Percentiles rank a stretch among this genome's conserved stretches.
phyloP scores from a whole-genome alignment of 2,797 vertebrate species.

The Calcarius lapponicus region DNA sequence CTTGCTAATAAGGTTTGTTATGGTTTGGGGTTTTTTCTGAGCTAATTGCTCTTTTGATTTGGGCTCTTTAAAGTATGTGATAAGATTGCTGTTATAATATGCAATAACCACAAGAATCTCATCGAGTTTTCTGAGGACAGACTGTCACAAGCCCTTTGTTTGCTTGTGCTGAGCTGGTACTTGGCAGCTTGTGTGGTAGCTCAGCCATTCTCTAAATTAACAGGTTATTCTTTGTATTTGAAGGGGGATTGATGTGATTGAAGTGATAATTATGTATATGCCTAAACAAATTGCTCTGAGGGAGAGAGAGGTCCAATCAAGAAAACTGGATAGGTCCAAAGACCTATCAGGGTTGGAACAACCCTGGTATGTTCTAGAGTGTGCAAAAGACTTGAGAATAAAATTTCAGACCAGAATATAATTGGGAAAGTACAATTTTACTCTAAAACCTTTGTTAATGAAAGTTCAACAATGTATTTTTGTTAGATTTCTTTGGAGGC shows the following conservation, averaged over 20 bases:
- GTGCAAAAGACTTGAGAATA: background rate
- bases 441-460: background rate
- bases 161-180: background rate
- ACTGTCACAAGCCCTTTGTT: conserved; percentile 41
- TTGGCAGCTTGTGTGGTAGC: conserved; percentile 17
- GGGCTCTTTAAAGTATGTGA: background rate
- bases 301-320: background rate
- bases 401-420: background rate
- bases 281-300: background rate
- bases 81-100: background rate
- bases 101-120: conserved; percentile 36
- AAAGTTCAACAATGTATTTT: background rate
- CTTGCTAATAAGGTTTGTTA: background rate
- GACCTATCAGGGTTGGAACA: background rate
- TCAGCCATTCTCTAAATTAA: conserved; percentile 30
- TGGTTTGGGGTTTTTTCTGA: background rate
- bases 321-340: background rate
- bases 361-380: background rate
- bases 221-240: conserved; percentile 1
- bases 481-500: background rate
- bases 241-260: background rate
- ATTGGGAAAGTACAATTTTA: background rate
- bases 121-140: conserved; percentile 41
- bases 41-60: background rate
- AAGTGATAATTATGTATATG: background rate